phyloP scores from a whole-genome alignment of 1,140 invertebrate species.

The Palaemon carinicauda region DNA sequence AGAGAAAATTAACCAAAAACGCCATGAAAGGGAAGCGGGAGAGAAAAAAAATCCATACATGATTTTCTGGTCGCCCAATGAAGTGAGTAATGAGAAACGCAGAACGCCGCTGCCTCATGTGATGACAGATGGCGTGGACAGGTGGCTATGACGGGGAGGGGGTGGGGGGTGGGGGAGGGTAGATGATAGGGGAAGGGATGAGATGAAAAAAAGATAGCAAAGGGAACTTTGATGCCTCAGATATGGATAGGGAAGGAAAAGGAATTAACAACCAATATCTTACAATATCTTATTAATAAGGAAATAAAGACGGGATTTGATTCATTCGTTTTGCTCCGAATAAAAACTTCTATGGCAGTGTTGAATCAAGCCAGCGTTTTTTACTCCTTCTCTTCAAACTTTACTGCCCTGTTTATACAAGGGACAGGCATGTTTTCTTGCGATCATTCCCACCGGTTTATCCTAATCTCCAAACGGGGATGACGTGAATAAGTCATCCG shows the following conservation, averaged over 20 bases:
- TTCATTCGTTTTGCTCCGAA: no score
- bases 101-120: slow-evolving; percentile 25
- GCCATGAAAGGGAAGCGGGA: not conserved
- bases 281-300: no score
- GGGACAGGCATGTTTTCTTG: no score
- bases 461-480: no score
- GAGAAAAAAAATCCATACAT: slow-evolving; percentile 16
- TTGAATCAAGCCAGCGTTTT: no score
- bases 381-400: no score
- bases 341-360: no score
- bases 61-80: slow-evolving; percentile 34
- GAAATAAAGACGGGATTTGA: no score
- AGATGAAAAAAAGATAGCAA: not conserved
- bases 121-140: slow-evolving; percentile 40
- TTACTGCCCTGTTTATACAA: no score
- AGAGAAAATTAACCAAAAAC: not conserved
- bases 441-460: no score
- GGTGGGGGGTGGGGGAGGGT: not conserved
- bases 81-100: slow-evolving; percentile 52
- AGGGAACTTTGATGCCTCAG: not conserved
- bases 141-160: not conserved
- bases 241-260: not conserved
- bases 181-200: not conserved
- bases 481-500: no score
- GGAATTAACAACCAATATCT: not conserved